A percentile compares a stretch with the other conserved stretches of the same genome.
Conservation (phyloP, 2,113 vertebrate genomes). For the Ornithorhynchus anatinus region DNA sequence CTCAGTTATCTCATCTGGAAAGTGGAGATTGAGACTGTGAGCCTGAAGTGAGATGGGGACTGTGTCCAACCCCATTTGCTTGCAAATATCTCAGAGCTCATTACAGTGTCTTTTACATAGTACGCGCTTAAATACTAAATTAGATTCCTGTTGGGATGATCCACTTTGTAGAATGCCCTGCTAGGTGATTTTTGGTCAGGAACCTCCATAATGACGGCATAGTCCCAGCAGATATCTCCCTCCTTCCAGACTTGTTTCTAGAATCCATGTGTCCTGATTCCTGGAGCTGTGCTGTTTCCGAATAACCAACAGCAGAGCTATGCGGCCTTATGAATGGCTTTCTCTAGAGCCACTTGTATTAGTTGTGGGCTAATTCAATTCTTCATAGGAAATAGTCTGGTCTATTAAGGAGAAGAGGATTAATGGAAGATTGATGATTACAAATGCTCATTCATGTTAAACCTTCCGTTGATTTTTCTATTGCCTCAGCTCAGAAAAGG, state of each 20-base stretch:
- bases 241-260: too few relatives aligned
- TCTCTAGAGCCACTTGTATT: conserved; percentile 59
- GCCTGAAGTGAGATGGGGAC: too few relatives aligned
- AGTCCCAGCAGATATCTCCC: too few relatives aligned
- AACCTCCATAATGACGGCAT: too few relatives aligned
- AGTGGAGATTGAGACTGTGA: background rate
- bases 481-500: conserved; percentile 31
- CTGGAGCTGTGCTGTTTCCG: too few relatives aligned
- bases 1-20: background rate
- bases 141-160: background rate
- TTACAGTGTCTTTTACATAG: background rate
- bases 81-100: background rate
- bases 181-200: too few relatives aligned
- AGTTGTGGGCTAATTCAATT: conserved; percentile 58
- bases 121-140: background rate
- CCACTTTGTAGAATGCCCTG: too few relatives aligned
- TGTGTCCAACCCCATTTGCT: too few relatives aligned
- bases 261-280: too few relatives aligned
- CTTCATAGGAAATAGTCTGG: conserved; percentile 66
- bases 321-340: conserved; percentile 66
- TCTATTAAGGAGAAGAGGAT: conserved; percentile 69
- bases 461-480: conserved; percentile 19
- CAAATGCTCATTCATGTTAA: conserved; percentile 37
- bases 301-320: conserved; percentile 57
- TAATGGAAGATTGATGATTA: conserved; percentile 51